phyloP scores from a whole-genome alignment of 2,888 invertebrate species.

The Ischnura elegans region DNA sequence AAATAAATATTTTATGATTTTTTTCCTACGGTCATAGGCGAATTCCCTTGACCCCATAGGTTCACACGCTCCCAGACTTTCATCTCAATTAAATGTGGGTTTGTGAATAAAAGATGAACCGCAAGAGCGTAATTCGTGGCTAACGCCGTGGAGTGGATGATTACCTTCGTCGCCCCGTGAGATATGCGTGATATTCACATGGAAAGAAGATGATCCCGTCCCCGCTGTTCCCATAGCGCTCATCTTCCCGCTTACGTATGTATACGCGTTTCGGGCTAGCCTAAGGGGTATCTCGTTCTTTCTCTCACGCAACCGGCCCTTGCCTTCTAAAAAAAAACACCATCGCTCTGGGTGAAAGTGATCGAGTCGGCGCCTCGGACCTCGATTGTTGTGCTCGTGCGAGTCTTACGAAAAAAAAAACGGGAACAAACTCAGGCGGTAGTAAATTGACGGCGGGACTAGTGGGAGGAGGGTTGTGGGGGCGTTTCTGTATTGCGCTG shows the following conservation, averaged over 20 bases:
- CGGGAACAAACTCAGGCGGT: background rate
- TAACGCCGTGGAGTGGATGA: background rate
- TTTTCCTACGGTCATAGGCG: background rate
- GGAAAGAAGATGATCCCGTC: background rate
- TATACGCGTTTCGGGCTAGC: too few relatives aligned
- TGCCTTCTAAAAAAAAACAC: background rate
- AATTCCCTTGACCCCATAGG: background rate
- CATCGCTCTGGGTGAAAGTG: slow-evolving; percentile 2
- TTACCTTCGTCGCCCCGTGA: background rate
- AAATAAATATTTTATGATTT: background rate
- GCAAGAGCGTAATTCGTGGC: background rate
- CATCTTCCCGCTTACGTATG: background rate
- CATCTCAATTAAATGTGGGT: background rate
- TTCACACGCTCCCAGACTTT: slow-evolving; percentile 7
- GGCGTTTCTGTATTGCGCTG: too few relatives aligned
- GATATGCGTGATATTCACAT: background rate
- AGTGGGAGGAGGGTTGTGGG: background rate
- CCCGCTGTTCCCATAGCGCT: background rate
- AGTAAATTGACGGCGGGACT: background rate
- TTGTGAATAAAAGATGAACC: slow-evolving; percentile 20
- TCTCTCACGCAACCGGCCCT: background rate
- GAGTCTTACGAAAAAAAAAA: background rate
- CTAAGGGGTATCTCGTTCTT: background rate
- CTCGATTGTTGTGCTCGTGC: background rate
- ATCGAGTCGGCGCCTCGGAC: slow-evolving; percentile 1